Evolutionary conservation across 1,140 invertebrate species (phyloP).

Genomic region (Halesus radiatus): DNA sequence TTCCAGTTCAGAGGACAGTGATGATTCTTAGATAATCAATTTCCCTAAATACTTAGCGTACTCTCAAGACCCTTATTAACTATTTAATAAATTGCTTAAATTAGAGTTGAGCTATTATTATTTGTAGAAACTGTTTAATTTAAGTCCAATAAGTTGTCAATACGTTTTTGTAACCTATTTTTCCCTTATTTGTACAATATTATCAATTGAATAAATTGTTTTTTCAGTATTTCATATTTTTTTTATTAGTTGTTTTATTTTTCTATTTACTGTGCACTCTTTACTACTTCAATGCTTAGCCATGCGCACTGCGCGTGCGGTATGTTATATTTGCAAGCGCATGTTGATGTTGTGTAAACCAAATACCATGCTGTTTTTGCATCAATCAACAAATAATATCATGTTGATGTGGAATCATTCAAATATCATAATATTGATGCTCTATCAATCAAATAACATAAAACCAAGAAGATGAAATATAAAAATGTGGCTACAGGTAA

Average conservation of each 20-base stretch:
- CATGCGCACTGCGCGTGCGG: background rate
- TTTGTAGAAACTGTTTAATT: slow-evolving; percentile 28
- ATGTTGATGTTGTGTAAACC: background rate
- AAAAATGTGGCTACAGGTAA: too few species aligned
- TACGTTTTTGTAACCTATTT: slow-evolving; percentile 12
- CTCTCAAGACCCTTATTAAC: slow-evolving; percentile 31
- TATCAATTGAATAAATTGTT: slow-evolving; percentile 38
- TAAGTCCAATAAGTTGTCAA: slow-evolving; percentile 1
- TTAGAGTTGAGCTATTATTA: slow-evolving; percentile 16
- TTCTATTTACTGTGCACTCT: slow-evolving; percentile 15
- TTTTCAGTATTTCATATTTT: slow-evolving; percentile 39
- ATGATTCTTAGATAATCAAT: slow-evolving; percentile 49
- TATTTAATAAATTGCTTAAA: slow-evolving; percentile 15
- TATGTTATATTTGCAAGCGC: slow-evolving; percentile 18
- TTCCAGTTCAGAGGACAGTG: slow-evolving; percentile 67
- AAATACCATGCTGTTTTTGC: background rate
- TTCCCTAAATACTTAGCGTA: slow-evolving; percentile 48
- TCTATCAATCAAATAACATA: too few species aligned
- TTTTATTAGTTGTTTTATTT: slow-evolving; percentile 39
- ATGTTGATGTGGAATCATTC: too few species aligned
- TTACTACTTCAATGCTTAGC: background rate
- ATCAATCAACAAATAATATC: too few species aligned
- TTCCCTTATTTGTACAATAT: slow-evolving; percentile 41
- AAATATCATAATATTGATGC: too few species aligned
- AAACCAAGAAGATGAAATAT: too few species aligned